A percentile compares a stretch with the other conserved stretches of the same genome.
phyloP scores from a whole-genome alignment of 2,113 vertebrate species.

The Erpornis zantholeuca region DNA sequence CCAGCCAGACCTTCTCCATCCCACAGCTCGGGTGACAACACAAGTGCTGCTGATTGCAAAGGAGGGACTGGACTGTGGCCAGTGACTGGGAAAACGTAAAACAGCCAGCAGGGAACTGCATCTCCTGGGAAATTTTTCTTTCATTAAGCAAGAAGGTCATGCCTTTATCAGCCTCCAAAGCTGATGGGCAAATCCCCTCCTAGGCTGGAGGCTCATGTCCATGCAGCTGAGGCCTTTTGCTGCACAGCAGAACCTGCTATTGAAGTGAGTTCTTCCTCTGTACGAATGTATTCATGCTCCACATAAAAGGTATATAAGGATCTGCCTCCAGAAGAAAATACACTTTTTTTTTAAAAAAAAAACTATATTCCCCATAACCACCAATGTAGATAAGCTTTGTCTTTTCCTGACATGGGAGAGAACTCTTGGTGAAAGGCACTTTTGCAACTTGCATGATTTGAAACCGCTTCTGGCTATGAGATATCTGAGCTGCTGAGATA shows the following conservation, averaged over 20 bases:
- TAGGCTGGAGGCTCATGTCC: background rate
- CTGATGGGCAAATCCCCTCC: background rate
- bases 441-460: background rate
- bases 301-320: background rate
- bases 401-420: background rate
- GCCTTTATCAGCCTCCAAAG: slow-evolving; percentile 6
- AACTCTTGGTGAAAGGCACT: background rate
- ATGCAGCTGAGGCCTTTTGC: background rate
- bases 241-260: background rate
- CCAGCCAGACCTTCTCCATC: background rate
- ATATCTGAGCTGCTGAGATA: background rate
- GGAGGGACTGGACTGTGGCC: background rate
- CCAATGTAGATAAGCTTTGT: background rate
- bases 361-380: background rate
- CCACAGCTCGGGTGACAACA: background rate
- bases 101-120: background rate
- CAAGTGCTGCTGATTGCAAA: background rate
- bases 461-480: background rate
- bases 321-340: background rate
- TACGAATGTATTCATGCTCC: background rate
- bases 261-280: background rate
- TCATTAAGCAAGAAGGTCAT: background rate
- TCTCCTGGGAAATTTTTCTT: background rate
- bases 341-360: background rate
- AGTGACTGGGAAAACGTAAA: background rate